Conservation (phyloP, 2,888 invertebrate genomes). For the Polymixis lichenea region DNA sequence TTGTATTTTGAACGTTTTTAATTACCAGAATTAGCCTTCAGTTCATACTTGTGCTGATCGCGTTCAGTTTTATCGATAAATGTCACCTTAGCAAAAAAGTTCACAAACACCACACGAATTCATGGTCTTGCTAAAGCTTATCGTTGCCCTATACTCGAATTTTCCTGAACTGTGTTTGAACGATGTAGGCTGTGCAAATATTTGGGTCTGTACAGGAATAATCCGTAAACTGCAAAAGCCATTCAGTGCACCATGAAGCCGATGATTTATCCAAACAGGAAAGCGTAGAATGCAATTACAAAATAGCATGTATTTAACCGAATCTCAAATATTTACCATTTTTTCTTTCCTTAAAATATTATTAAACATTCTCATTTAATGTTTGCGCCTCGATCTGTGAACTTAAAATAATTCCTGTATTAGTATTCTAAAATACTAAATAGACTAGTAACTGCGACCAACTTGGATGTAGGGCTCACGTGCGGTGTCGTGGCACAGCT, state of each 20-base stretch:
- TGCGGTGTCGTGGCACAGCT: neutral
- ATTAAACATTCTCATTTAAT: neutral
- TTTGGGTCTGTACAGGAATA: neutral
- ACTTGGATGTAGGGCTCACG: neutral
- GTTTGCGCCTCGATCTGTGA: neutral
- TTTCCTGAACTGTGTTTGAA: neutral
- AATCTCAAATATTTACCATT: neutral
- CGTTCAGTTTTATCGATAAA: neutral
- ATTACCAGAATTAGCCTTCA: too few species aligned
- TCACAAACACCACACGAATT: neutral
- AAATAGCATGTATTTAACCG: neutral
- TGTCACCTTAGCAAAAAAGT: neutral
- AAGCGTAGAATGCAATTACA: neutral
- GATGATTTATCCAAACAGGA: neutral
- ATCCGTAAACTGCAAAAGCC: neutral
- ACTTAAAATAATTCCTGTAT: neutral
- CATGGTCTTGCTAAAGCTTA: neutral
- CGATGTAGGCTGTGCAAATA: conserved; percentile 6
- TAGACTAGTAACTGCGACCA: too few species aligned
- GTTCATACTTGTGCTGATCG: neutral
- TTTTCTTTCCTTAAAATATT: neutral
- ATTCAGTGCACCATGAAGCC: neutral
- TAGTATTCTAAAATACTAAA: neutral
- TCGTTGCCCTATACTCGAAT: neutral
- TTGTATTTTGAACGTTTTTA: too few species aligned